A percentile compares a stretch with the other conserved stretches of the same genome.
These are phyloP conservation scores for Agonopterix subpropinquella DNA, from an alignment of 2,888 invertebrate species.

Conservation along the genomic window DNA sequence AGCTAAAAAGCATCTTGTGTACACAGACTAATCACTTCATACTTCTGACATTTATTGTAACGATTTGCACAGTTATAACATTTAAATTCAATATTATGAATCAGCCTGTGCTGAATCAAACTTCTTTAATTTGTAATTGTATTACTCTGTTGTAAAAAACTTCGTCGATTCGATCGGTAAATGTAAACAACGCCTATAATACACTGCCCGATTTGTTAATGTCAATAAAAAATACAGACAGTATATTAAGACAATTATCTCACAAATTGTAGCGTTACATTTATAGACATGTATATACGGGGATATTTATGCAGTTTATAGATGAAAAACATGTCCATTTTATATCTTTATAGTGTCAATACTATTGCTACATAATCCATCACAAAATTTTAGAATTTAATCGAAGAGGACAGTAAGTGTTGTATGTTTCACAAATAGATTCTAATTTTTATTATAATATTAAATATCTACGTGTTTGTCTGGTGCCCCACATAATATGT, in stretches of 20 bases:
- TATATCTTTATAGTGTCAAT: constrained; percentile 31
- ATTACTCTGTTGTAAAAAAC: too few species aligned
- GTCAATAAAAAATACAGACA: background rate
- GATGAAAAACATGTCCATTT: constrained; percentile 40
- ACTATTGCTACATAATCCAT: constrained; percentile 23
- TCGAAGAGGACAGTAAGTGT: constrained; percentile 15
- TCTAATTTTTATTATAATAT: constrained; percentile 1
- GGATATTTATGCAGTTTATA: constrained; percentile 22
- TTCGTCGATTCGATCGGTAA: background rate
- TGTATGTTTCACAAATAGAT: constrained; percentile 19
- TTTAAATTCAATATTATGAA: too few species aligned
- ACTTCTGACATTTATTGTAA: too few species aligned
- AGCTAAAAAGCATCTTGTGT: too few species aligned
- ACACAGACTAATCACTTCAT: too few species aligned
- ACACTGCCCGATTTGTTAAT: constrained; percentile 28
- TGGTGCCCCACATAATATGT: background rate
- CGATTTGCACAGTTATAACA: too few species aligned
- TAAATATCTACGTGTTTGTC: constrained; percentile 12
- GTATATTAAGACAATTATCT: constrained; percentile 15
- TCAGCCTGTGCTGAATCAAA: too few species aligned
- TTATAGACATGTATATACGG: constrained; percentile 25
- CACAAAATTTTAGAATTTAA: constrained; percentile 26
- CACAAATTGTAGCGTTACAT: constrained; percentile 20
- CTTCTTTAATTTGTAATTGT: too few species aligned
- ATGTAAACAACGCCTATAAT: constrained; percentile 12